A percentile compares a stretch with the other conserved stretches of the same genome.
phyloP scores from a whole-genome alignment of 2,113 vertebrate genomes.

The Toxotes jaculatrix region DNA sequence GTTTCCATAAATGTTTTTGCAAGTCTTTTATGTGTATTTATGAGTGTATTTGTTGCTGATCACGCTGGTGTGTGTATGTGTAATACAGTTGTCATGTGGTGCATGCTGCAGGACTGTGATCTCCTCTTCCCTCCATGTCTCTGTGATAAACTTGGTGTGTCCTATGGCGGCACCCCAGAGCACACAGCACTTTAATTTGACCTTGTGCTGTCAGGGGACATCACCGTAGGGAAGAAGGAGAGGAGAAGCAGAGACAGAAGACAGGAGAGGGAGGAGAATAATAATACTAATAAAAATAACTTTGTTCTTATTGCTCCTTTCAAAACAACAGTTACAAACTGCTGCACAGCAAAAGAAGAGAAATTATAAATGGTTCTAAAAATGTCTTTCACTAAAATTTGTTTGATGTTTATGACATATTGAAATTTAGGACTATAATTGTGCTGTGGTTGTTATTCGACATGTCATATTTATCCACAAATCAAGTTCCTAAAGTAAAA shows the following conservation, averaged over 20 bases:
- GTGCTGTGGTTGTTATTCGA: background rate
- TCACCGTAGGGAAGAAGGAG: conserved; percentile 55
- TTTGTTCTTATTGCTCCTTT: conserved; percentile 30
- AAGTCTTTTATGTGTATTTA: conserved; percentile 58
- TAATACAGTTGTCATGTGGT: conserved; percentile 64
- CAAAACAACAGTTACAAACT: conserved; percentile 27
- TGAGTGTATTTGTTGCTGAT: conserved; percentile 42
- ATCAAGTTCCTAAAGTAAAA: background rate
- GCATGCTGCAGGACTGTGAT: conserved; percentile 48
- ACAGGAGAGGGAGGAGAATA: conserved; percentile 30
- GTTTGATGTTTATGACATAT: conserved; percentile 12
- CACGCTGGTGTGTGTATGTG: conserved; percentile 5
- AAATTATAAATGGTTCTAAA: conserved; percentile 1
- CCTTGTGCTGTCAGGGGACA: conserved; percentile 77
- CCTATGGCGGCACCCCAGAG: conserved; percentile 43
- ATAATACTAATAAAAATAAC: conserved; percentile 46
- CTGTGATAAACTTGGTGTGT: conserved; percentile 73
- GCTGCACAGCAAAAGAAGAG: conserved; percentile 3
- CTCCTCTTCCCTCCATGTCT: conserved; percentile 32
- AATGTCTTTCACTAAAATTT: conserved; percentile 7
- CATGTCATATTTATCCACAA: conserved; percentile 5
- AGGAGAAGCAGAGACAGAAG: conserved; percentile 27
- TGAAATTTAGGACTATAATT: background rate
- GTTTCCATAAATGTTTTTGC: conserved; percentile 39
- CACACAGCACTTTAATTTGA: conserved; percentile 69